Percentiles rank a stretch among this genome's conserved stretches.
phyloP scores from a whole-genome alignment of 2,113 vertebrate genomes.

The Paratilapia polleni region DNA sequence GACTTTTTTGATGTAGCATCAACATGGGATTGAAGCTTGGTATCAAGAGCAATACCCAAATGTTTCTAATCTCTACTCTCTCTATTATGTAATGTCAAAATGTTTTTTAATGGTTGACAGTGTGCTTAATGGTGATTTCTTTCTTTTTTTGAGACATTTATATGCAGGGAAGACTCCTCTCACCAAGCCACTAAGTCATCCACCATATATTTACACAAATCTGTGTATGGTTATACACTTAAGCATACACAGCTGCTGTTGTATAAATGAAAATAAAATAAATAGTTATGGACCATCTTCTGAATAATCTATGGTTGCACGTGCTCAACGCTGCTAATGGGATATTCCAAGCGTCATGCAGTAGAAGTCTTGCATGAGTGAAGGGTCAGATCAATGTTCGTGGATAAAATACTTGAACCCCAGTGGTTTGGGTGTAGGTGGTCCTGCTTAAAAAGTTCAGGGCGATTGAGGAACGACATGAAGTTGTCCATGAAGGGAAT shows the following conservation, averaged over 20 bases:
- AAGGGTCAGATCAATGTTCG: too few relatives aligned
- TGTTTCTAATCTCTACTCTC: neutral
- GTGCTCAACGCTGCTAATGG: conserved; percentile 49
- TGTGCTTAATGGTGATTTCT: too few relatives aligned
- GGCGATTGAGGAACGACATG: too few relatives aligned
- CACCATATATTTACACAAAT: neutral
- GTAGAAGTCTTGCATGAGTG: too few relatives aligned
- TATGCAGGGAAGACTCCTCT: neutral
- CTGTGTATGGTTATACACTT: neutral
- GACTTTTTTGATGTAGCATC: neutral
- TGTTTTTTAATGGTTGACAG: neutral
- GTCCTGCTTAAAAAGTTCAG: too few relatives aligned
- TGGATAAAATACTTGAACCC: too few relatives aligned
- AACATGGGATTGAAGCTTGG: neutral
- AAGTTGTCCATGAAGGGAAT: too few relatives aligned
- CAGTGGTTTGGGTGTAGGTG: too few relatives aligned
- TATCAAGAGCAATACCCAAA: neutral
- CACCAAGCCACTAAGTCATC: neutral
- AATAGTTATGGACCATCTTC: conserved; percentile 23
- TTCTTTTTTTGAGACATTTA: neutral
- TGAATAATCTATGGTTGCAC: conserved; percentile 60
- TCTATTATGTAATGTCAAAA: neutral
- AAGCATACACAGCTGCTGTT: neutral
- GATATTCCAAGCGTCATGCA: too few relatives aligned
- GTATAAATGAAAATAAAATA: too few relatives aligned